Percentiles rank a stretch among this genome's conserved stretches.
Evolutionary conservation across 2,888 invertebrate species (phyloP).

Genomic region (Drosophila kokeensis): DNA sequence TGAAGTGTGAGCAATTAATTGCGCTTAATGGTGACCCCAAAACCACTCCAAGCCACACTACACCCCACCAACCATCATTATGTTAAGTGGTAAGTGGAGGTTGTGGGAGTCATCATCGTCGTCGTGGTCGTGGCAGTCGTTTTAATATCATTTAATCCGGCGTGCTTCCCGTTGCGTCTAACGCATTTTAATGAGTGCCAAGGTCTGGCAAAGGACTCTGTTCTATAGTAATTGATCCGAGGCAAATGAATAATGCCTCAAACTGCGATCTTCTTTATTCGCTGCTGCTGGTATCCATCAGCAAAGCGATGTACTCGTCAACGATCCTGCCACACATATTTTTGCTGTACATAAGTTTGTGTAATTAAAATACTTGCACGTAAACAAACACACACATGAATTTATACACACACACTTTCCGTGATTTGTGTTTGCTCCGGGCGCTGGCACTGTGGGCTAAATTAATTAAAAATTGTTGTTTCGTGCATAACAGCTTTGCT

Average conservation of each 20-base stretch:
- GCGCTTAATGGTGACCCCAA: conserved; percentile 49
- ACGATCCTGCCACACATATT: conserved; percentile 16
- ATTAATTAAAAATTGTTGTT: neutral
- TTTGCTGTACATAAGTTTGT: conserved; percentile 35
- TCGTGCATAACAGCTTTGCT: neutral
- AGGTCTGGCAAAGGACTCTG: conserved; percentile 3
- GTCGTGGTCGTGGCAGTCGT: neutral
- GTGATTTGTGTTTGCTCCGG: conserved; percentile 14
- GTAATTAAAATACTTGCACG: conserved; percentile 68
- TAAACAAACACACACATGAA: conserved; percentile 11
- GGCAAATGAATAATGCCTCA: conserved; percentile 54
- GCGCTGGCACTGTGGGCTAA: conserved; percentile 12
- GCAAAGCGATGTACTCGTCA: conserved; percentile 26
- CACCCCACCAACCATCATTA: conserved; percentile 42
- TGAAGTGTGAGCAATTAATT: conserved; percentile 60
- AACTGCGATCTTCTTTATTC: conserved; percentile 49
- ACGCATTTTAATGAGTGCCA: conserved; percentile 46
- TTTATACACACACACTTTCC: neutral
- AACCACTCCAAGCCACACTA: conserved; percentile 19
- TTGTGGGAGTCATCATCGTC: conserved; percentile 45
- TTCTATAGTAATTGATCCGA: conserved; percentile 51
- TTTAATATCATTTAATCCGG: conserved; percentile 70
- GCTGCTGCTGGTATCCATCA: conserved; percentile 8
- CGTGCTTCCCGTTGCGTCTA: conserved; percentile 25
- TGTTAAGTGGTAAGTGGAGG: conserved; percentile 52